phyloP scores from a whole-genome alignment of 2,113 vertebrate genomes.

The Macroglossus sobrinus region DNA sequence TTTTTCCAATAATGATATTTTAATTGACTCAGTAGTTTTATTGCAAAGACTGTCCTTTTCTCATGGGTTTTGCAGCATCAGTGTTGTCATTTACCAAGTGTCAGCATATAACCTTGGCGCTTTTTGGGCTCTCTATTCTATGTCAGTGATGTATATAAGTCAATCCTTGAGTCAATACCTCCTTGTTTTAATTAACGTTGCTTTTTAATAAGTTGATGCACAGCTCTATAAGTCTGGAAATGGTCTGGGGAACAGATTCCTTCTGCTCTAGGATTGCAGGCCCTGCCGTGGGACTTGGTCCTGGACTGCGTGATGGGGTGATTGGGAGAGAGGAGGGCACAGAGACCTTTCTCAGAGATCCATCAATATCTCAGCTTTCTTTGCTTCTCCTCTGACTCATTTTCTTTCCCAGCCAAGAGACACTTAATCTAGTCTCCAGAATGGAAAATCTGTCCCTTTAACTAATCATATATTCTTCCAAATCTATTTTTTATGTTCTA shows the following conservation, averaged over 20 bases:
- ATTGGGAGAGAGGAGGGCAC: neutral
- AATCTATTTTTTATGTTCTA: neutral
- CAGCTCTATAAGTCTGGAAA: neutral
- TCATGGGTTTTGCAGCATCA: too few relatives aligned
- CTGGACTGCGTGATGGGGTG: neutral
- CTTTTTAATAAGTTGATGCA: neutral
- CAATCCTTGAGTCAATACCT: neutral
- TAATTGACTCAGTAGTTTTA: neutral
- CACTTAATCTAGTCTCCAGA: neutral
- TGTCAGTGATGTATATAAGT: neutral
- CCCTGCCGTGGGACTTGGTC: neutral
- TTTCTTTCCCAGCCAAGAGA: conserved; percentile 14
- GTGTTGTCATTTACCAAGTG: neutral
- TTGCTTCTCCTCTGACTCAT: conserved; percentile 30
- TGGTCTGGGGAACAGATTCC: neutral
- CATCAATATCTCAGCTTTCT: neutral
- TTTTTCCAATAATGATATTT: neutral
- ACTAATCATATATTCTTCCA: neutral
- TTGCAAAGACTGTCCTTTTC: neutral
- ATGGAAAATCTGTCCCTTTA: neutral
- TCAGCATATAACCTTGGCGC: neutral
- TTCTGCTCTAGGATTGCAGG: neutral
- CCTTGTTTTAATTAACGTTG: neutral
- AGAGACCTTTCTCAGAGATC: neutral
- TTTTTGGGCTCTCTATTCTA: neutral